These are phyloP conservation scores for Bombus terrestris DNA, from an alignment of 1,140 invertebrate genomes.

Conservation along the genomic window DNA sequence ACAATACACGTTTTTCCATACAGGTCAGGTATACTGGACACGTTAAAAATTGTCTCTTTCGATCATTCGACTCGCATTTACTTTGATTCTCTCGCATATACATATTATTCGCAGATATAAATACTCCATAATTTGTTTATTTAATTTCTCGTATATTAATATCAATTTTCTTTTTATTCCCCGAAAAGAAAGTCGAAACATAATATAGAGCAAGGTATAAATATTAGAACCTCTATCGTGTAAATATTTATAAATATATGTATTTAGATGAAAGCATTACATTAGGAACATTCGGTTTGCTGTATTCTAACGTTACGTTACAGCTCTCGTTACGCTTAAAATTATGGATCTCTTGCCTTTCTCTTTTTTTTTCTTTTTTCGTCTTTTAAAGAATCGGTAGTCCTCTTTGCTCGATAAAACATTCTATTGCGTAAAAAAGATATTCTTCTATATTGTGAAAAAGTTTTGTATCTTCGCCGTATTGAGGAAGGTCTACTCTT, in stretches of 20 bases:
- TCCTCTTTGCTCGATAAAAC: slow-evolving; percentile 30
- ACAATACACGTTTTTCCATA: slow-evolving; percentile 31
- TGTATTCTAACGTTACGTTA: slow-evolving; percentile 61
- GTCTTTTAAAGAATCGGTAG: slow-evolving; percentile 49
- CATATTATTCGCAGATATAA: slow-evolving; percentile 45
- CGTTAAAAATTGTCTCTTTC: slow-evolving; percentile 32
- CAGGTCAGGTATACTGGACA: slow-evolving; percentile 42
- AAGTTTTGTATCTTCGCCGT: slow-evolving; percentile 32
- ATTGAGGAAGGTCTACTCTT: background rate
- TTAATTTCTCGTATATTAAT: slow-evolving; percentile 41
- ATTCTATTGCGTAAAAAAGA: slow-evolving; percentile 56
- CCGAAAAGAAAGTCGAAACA: slow-evolving; percentile 56
- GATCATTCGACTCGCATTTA: slow-evolving; percentile 43
- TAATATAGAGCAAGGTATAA: slow-evolving; percentile 58
- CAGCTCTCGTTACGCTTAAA: slow-evolving; percentile 53
- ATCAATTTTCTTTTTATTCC: slow-evolving; percentile 36
- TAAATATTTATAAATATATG: slow-evolving; percentile 68
- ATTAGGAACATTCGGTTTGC: slow-evolving; percentile 75
- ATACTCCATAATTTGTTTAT: slow-evolving; percentile 47
- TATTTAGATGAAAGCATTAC: slow-evolving; percentile 74
- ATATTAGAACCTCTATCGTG: slow-evolving; percentile 59
- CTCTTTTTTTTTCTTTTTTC: background rate
- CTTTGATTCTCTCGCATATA: slow-evolving; percentile 41
- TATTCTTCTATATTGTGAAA: slow-evolving; percentile 40
- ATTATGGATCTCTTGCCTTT: slow-evolving; percentile 26